Base-by-base conservation (phyloP, 2,113 vertebrate species). In the Galemys pyrenaicus region DNA sequence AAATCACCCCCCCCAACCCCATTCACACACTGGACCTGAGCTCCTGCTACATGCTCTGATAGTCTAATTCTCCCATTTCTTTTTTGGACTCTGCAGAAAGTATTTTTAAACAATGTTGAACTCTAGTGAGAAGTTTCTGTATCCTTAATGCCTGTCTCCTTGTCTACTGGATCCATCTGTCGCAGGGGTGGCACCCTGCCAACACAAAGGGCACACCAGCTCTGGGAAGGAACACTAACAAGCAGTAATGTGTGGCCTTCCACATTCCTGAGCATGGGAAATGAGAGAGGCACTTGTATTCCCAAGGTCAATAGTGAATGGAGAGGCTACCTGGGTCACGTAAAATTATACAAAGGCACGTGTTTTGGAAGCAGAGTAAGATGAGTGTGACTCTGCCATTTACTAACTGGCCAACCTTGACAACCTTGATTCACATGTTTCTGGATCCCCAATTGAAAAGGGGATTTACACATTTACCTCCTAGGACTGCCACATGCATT, bases 1-100 rank as follows among this genome's bases (percentile, higher is more conserved):
- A 17, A 39, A 54, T 93, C 51, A 19, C 51, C 4, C 51, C 4
- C 51, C 51, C 17, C 51, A 54, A 54, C 19, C 17, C 51, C 54
- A 22, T 20, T 15, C 54, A 54, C 51, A 19, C 54, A 56, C 19
- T 6, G 54, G 54, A 56, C 11, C 7, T 7, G 22, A 56, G 56
- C 84, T 32, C 92, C 37, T 41, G 58, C 22, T 41, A 51, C n/a
- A 70, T 22, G 8, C 16, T 71, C 30, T 70, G 37, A n/a, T 62
- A 54, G 62, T 54, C 20, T n/a, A 58, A 83, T 44, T 46, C 20
- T 60, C 49, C 32, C 6, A 30, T 12, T 5, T 91, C 24, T 87
- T 30, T 95, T 93, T 62, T 9, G 17, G 5, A 20, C 37, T 87
- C 49, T 51, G 24, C 19, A 89, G 89, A 94, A 95, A 92, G 37